Evolutionary conservation across 2,888 invertebrate genomes (phyloP), one percentile per base, ranked within the genome.

Genomic region (Oscheius sp.): DNA sequence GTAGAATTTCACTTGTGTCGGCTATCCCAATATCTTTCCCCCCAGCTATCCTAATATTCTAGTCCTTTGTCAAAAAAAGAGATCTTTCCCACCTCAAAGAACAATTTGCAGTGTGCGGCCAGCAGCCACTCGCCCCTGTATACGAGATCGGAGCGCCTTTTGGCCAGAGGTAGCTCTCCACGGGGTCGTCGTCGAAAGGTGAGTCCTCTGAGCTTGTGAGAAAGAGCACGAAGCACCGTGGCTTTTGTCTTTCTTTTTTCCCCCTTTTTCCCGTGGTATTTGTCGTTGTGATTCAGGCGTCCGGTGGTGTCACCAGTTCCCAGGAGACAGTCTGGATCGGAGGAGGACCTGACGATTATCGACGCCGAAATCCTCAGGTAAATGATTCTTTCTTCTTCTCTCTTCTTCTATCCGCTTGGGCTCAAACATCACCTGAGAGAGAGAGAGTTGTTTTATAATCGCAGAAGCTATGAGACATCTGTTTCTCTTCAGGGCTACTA

Each of bases 261-360:
- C n/a, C 15, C 17, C 15, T 31, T 27, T 34, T 55, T 55, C 34
- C 55, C 33, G 17, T 55, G 33, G 12, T 34, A 34, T 34, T 34
- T 12, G 37, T 6, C n/a, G n/a, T n/a, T n/a, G n/a, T n/a, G n/a
- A n/a, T 76, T 42, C 65, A 78, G 75, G 45, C 64, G 17, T 78
- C 78, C 10, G 25, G 25, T 42, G 76, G 74, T 8, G 72, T 71
- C 15, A 74, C 75, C 23, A 72, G 71, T 17, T 71, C 71, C 55
- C 77, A 83, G 53, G 85, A 85, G 68, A 85, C 85, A 20, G 83
- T 85, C 37, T 85, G 85, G 84, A 82, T 85, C 39, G 76, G 77
- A 12, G n/a, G n/a, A n/a, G 76, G 74, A 10, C 78, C 81, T 31
- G 84, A 84, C 50, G 75, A 81, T 48, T 79, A 83, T 67, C 72